Percentiles rank a stretch among this genome's conserved stretches.
phyloP scores from a whole-genome alignment of 2,797 vertebrate species.

The Neosalanx taihuensis region DNA sequence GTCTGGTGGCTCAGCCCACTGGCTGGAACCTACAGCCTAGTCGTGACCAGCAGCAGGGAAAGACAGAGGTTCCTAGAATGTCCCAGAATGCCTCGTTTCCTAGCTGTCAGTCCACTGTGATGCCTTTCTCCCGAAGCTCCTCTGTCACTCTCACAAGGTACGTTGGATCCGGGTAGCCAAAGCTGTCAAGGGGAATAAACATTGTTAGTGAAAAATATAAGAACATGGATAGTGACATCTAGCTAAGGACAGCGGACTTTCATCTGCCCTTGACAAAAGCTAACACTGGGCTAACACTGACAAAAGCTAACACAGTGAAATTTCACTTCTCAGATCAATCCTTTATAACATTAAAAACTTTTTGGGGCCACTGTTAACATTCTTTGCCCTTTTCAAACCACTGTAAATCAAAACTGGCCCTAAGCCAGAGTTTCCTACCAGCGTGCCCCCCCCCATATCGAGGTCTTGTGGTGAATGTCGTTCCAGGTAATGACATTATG shows the following conservation, averaged over 20 bases:
- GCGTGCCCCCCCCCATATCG: slow-evolving; percentile 89
- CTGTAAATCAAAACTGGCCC: slow-evolving; percentile 1
- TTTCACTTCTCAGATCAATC: not conserved
- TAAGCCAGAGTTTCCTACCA: slow-evolving; percentile 71
- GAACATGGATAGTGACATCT: slow-evolving; percentile 8
- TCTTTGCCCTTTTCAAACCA: slow-evolving; percentile 4
- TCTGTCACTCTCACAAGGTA: slow-evolving; percentile 92
- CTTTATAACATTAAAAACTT: not conserved
- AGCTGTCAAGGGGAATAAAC: slow-evolving; percentile 71
- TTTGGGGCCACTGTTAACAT: not conserved
- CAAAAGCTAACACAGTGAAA: slow-evolving; percentile 15
- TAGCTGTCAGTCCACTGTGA: slow-evolving; percentile 80
- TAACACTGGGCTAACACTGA: slow-evolving; percentile 22
- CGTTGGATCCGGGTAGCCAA: slow-evolving; percentile 92
- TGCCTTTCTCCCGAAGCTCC: slow-evolving; percentile 91
- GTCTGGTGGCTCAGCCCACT: slow-evolving; percentile 34
- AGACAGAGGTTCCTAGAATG: slow-evolving; percentile 48
- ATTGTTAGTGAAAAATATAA: slow-evolving; percentile 36
- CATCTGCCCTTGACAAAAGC: slow-evolving; percentile 24
- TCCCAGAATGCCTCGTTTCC: slow-evolving; percentile 46
- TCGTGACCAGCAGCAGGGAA: slow-evolving; percentile 29
- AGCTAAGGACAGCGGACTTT: slow-evolving; percentile 30
- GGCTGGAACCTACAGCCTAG: slow-evolving; percentile 50
- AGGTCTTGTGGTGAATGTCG: slow-evolving; percentile 97
- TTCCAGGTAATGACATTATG: slow-evolving; percentile 97